Conservation (phyloP, 2,888 invertebrate genomes). For the Cyrtodaria siliqua region DNA sequence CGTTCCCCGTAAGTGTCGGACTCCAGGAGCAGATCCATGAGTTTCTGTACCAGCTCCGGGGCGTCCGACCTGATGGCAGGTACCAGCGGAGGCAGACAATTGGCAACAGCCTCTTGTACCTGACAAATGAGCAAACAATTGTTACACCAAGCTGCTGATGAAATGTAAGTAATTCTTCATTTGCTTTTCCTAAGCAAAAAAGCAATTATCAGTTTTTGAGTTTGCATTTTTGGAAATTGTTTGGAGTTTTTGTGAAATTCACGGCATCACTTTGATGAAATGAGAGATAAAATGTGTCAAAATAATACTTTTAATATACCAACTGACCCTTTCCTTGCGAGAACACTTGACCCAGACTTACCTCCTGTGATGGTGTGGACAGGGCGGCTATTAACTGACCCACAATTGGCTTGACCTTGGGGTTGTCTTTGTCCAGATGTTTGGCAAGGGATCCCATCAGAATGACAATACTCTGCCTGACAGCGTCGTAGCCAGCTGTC, state of each 20-base stretch:
- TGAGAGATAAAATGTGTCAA: no score
- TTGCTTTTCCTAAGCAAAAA: no score
- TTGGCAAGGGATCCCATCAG: conserved; percentile 99
- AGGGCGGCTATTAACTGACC: conserved; percentile 95
- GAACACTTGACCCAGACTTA: no score
- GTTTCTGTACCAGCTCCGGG: conserved; percentile 93
- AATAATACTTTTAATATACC: no score
- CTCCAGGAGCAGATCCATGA: conserved; percentile 87
- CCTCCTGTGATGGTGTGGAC: conserved; percentile 98
- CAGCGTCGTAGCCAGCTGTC: conserved; percentile 95
- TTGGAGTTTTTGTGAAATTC: no score
- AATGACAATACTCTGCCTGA: conserved; percentile 98
- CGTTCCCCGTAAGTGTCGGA: conserved; percentile 85
- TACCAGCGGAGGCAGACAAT: conserved; percentile 97
- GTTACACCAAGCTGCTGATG: no score
- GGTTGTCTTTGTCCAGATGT: conserved; percentile 96
- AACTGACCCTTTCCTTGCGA: no score
- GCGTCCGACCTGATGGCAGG: conserved; percentile 97
- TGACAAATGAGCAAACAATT: no score
- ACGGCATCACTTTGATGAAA: no score
- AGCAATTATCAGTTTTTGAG: no score
- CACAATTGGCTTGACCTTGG: conserved; percentile 97
- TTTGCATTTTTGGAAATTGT: no score
- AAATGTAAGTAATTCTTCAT: no score
- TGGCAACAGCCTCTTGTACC: conserved; percentile 97